These are phyloP conservation scores for Pogonophryne albipinna DNA, from an alignment of 2,797 vertebrate species.

Conservation along the genomic window DNA sequence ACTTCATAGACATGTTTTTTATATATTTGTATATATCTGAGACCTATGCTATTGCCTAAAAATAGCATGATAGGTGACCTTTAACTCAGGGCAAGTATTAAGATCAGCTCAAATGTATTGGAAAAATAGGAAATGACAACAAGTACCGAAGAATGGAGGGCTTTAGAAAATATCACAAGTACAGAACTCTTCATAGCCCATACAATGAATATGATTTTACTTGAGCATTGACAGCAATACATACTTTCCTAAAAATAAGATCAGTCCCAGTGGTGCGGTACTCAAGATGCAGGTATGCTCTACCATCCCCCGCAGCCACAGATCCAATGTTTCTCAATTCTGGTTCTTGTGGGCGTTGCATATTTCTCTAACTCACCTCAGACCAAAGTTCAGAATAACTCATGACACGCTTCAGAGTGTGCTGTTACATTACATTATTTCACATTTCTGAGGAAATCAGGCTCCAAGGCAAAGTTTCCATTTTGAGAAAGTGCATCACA, in stretches of 20 bases:
- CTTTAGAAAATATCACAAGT: not conserved
- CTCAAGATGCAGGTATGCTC: slow-evolving; percentile 30
- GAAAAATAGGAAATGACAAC: too few relatives aligned
- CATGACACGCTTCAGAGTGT: slow-evolving; percentile 20
- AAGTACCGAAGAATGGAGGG: too few relatives aligned
- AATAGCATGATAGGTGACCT: too few relatives aligned
- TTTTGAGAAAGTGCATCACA: slow-evolving; percentile 27
- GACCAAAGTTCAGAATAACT: slow-evolving; percentile 17
- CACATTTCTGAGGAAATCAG: not conserved
- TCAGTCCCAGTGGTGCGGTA: not conserved
- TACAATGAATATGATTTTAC: not conserved
- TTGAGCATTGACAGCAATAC: slow-evolving; percentile 7
- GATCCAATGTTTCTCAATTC: slow-evolving; percentile 14
- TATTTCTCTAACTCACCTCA: slow-evolving; percentile 40
- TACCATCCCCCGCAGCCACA: slow-evolving; percentile 16
- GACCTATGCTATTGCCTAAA: too few relatives aligned
- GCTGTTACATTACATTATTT: slow-evolving; percentile 15
- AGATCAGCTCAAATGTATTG: too few relatives aligned
- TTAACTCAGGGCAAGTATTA: too few relatives aligned
- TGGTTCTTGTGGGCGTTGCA: slow-evolving; percentile 30
- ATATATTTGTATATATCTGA: too few relatives aligned
- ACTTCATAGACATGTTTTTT: too few relatives aligned
- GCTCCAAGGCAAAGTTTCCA: slow-evolving; percentile 15
- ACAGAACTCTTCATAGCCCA: not conserved
- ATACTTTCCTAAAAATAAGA: slow-evolving; percentile 21